Evolutionary conservation across 2,888 invertebrate species (phyloP).

Genomic region (Cataglyphis albicans): DNA sequence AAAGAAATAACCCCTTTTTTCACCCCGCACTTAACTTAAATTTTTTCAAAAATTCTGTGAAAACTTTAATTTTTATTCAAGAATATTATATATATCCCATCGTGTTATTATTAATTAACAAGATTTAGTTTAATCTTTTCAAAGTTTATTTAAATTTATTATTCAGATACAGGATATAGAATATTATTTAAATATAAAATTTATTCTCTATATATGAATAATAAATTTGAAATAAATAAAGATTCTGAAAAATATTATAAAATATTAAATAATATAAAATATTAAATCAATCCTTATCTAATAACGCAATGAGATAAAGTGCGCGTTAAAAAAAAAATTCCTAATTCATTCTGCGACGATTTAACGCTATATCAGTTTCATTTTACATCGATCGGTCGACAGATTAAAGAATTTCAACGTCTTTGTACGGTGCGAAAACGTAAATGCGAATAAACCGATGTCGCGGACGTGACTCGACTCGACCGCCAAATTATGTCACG

Average conservation of each 20-base stretch:
- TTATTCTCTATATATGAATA: background rate
- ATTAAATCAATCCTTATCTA: background rate
- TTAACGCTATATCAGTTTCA: slow-evolving; percentile 11
- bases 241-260: background rate
- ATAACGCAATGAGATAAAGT: background rate
- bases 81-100: background rate
- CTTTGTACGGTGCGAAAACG: slow-evolving; percentile 25
- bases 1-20: background rate
- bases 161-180: too few species aligned
- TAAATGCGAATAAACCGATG: slow-evolving; percentile 36
- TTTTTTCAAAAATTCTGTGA: background rate
- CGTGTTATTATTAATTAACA: too few species aligned
- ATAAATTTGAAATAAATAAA: background rate
- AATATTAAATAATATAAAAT: background rate
- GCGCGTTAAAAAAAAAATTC: background rate
- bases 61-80: background rate
- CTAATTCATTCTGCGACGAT: background rate
- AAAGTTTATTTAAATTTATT: too few species aligned
- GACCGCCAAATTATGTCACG: slow-evolving; percentile 41
- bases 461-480: slow-evolving; percentile 46
- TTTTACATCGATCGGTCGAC: background rate
- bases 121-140: too few species aligned
- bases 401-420: slow-evolving; percentile 33
- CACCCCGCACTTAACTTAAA: background rate
- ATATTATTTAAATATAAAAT: too few species aligned